phyloP scores from a whole-genome alignment of 2,113 vertebrate species.

The Eleginops maclovinus region DNA sequence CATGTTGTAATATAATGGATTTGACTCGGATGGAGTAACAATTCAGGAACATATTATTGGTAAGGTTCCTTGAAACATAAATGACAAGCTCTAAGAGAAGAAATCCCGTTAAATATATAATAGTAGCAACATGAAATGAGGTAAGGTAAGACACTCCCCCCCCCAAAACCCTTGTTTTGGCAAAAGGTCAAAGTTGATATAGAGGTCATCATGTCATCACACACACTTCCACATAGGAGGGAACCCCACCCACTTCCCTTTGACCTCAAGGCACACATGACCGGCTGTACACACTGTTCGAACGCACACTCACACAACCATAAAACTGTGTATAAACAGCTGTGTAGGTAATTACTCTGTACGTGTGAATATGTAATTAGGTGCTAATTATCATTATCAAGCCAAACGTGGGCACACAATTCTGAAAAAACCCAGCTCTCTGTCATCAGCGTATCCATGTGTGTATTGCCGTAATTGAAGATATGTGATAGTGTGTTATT shows the following conservation, averaged over 20 bases:
- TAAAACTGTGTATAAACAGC: conserved; percentile 28
- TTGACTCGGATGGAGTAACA: background rate
- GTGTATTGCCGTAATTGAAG: background rate
- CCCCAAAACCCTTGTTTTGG: background rate
- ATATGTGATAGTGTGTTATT: conserved; percentile 9
- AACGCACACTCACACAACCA: conserved; percentile 21
- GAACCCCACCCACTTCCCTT: conserved; percentile 60
- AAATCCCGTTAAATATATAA: background rate
- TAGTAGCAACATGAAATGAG: conserved; percentile 6
- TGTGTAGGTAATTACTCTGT: conserved; percentile 35
- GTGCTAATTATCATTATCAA: conserved; percentile 63
- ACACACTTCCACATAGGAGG: conserved; percentile 67
- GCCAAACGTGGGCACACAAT: conserved; percentile 41
- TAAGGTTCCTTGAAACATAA: no score
- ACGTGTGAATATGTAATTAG: conserved; percentile 57
- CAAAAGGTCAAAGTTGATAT: conserved; percentile 56
- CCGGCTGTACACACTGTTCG: background rate
- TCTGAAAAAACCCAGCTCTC: conserved; percentile 29
- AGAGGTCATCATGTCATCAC: conserved; percentile 68
- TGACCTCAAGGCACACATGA: conserved; percentile 35
- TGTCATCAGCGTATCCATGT: conserved; percentile 10
- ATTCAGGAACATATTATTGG: background rate
- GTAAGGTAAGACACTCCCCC: background rate
- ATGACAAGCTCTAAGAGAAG: background rate
- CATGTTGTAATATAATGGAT: background rate